Conservation (phyloP, 92 coral and sea anemone species). For the Umimayanthus chanpuru region DNA sequence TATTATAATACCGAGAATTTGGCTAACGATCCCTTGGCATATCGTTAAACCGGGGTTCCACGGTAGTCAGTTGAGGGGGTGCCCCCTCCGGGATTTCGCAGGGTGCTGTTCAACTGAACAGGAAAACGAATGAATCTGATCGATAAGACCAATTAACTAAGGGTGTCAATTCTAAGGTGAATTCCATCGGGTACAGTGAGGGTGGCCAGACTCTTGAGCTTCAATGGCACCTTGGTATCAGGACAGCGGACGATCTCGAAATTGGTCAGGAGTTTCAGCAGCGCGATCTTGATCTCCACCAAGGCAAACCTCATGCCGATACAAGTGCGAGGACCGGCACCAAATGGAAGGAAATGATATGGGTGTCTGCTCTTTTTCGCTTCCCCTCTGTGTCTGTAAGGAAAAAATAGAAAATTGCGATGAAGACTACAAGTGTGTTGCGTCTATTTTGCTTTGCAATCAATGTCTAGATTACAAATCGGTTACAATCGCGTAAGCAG, state of each 20-base stretch:
- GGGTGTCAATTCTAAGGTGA: conserved; percentile 12
- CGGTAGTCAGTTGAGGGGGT: too few relatives aligned
- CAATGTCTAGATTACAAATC: not conserved
- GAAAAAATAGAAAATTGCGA: not conserved
- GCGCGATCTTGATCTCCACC: conserved; percentile 59
- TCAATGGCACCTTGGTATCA: conserved; percentile 50
- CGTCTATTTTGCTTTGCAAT: not conserved
- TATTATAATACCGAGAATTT: too few relatives aligned
- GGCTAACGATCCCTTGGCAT: too few relatives aligned
- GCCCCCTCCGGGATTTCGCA: too few relatives aligned
- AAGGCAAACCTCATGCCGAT: conserved; percentile 51
- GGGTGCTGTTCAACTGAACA: too few relatives aligned
- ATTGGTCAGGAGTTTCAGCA: conserved; percentile 51
- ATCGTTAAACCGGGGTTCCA: too few relatives aligned
- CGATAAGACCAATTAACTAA: not conserved
- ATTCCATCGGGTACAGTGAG: conserved; percentile 42
- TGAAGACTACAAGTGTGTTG: not conserved
- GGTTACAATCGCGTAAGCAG: too few relatives aligned
- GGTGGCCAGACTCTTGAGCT: conserved; percentile 31
- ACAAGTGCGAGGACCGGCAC: conserved; percentile 31
- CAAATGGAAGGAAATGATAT: conserved; percentile 36
- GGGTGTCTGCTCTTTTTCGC: conserved; percentile 25
- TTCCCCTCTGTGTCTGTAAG: conserved; percentile 28
- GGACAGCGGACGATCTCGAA: conserved; percentile 67
- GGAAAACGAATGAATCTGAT: too few relatives aligned